These are phyloP conservation scores for Ectobius pallidus DNA, from an alignment of 2,888 invertebrate species.

Conservation along the genomic window DNA sequence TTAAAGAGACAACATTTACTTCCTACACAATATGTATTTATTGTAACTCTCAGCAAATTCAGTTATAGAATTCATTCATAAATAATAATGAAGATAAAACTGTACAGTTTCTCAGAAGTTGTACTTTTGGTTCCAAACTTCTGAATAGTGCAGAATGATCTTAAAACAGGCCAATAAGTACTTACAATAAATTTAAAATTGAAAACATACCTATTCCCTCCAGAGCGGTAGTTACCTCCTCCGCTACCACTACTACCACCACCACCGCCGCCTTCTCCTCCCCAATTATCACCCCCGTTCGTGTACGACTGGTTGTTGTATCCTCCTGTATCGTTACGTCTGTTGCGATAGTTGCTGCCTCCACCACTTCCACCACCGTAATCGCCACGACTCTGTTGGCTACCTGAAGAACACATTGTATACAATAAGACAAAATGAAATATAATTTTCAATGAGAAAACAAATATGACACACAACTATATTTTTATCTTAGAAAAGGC, in stretches of 20 bases:
- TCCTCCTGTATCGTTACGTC: slow-evolving; percentile 22
- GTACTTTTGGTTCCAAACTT: too few species aligned
- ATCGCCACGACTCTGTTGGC: slow-evolving; percentile 50
- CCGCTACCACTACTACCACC: slow-evolving; percentile 51
- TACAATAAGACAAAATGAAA: too few species aligned
- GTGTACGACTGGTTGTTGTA: slow-evolving; percentile 36
- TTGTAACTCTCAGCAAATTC: too few species aligned
- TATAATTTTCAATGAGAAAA: background rate
- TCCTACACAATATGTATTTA: too few species aligned
- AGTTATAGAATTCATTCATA: too few species aligned
- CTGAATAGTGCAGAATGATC: too few species aligned
- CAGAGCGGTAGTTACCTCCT: slow-evolving; percentile 51
- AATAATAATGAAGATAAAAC: too few species aligned
- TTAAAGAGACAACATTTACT: too few species aligned
- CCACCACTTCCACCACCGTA: slow-evolving; percentile 54
- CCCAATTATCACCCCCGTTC: slow-evolving; percentile 48
- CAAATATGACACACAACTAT: slow-evolving; percentile 4
- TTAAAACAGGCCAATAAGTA: too few species aligned
- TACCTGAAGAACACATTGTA: slow-evolving; percentile 34
- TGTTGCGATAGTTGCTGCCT: slow-evolving; percentile 47
- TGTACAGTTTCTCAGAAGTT: too few species aligned
- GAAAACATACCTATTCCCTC: too few species aligned
- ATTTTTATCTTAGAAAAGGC: background rate
- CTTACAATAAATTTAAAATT: too few species aligned
- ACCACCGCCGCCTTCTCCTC: slow-evolving; percentile 44